Evolutionary conservation across 2,888 invertebrate species (phyloP).

Genomic region (Onchidella celtica): DNA sequence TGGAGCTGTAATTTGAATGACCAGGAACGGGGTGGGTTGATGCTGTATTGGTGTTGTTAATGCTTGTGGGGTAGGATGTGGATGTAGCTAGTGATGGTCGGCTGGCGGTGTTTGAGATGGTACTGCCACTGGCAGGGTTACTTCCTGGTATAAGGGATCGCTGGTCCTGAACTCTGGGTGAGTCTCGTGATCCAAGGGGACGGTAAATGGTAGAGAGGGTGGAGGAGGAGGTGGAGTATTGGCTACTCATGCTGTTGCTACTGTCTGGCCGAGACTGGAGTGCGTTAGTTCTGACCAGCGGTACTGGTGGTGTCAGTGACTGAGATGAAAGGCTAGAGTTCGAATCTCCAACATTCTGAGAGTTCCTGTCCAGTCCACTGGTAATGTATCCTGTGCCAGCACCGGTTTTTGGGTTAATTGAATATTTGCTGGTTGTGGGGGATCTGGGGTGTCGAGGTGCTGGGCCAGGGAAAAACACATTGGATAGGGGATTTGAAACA

Average conservation of each 20-base stretch:
- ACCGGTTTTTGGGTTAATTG: neutral
- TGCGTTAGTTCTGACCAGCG: conserved; percentile 54
- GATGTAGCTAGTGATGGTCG: conserved; percentile 42
- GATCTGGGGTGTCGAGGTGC: conserved; percentile 52
- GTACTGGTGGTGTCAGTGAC: conserved; percentile 47
- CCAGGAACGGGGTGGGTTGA: neutral
- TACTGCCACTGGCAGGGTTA: neutral
- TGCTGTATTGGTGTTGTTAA: neutral
- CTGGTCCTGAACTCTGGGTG: neutral
- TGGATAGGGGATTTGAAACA: conserved; percentile 8
- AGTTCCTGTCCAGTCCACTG: conserved; percentile 30
- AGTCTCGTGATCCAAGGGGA: conserved; percentile 53
- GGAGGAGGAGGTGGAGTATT: conserved; percentile 71
- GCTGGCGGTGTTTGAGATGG: conserved; percentile 49
- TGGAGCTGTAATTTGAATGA: neutral
- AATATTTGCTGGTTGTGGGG: neutral
- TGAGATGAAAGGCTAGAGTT: conserved; percentile 4
- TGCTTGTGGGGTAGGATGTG: neutral
- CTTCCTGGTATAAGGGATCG: neutral
- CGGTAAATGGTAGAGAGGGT: conserved; percentile 69
- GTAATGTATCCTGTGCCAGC: conserved; percentile 4
- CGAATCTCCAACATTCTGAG: conserved; percentile 1
- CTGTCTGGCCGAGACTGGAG: conserved; percentile 68
- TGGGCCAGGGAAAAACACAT: conserved; percentile 37
- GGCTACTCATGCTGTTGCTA: conserved; percentile 69